phyloP scores from a whole-genome alignment of 2,888 invertebrate genomes.

The Cataglyphis cursor region DNA sequence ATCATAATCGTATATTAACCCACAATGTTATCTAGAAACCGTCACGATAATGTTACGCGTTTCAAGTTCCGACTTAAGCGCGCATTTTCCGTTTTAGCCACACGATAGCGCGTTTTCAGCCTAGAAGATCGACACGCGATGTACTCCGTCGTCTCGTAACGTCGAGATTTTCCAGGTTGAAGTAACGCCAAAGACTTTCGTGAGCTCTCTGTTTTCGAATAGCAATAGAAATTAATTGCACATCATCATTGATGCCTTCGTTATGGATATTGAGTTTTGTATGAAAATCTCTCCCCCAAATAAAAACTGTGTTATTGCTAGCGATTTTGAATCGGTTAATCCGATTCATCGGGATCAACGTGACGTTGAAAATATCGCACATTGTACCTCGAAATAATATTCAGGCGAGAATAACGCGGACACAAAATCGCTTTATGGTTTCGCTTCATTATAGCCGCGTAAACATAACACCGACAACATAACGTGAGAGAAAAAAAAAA shows the following conservation, averaged over 20 bases:
- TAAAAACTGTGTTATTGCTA: constrained; percentile 15
- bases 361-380: constrained; percentile 19
- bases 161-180: constrained; percentile 12
- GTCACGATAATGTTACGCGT: constrained; percentile 45
- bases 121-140: constrained; percentile 20
- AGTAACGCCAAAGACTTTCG: constrained; percentile 15
- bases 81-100: constrained; percentile 22
- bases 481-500: neutral
- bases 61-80: constrained; percentile 31
- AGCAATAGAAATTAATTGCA: constrained; percentile 28
- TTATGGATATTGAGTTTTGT: neutral
- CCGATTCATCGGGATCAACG: constrained; percentile 17
- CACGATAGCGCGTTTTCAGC: constrained; percentile 32
- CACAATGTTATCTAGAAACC: constrained; percentile 37
- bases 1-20: constrained; percentile 47
- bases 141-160: constrained; percentile 6
- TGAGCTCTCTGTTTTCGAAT: neutral
- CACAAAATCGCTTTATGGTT: constrained; percentile 32
- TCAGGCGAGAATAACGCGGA: neutral
- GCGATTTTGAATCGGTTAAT: neutral
- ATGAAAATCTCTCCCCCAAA: neutral
- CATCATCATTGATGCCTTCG: neutral
- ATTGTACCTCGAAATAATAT: constrained; percentile 18
- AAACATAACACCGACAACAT: neutral
- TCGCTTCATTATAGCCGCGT: constrained; percentile 21